phyloP scores from a whole-genome alignment of 2,797 vertebrate species.

The Hyperoplus lanceolatus region DNA sequence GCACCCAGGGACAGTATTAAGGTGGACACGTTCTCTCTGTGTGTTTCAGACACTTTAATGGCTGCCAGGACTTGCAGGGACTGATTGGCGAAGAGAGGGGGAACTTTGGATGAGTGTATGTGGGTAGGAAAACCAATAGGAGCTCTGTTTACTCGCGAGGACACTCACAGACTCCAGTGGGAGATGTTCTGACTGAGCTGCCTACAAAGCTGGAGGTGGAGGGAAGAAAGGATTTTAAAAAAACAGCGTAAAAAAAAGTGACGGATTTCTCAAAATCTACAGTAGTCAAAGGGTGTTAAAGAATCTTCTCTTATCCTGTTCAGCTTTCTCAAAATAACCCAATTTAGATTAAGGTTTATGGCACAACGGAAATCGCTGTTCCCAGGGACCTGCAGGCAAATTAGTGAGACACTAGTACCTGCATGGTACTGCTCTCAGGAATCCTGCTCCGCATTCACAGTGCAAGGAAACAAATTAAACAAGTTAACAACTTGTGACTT shows the following conservation, averaged over 20 bases:
- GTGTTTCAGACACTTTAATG: constrained; percentile 63
- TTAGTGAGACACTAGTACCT: constrained; percentile 67
- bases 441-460: constrained; percentile 39
- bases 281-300: constrained; percentile 48
- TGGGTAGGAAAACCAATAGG: constrained; percentile 63
- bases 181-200: constrained; percentile 70
- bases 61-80: constrained; percentile 69
- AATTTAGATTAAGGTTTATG: constrained; percentile 52
- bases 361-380: constrained; percentile 44
- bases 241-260: constrained; percentile 17
- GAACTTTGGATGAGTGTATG: constrained; percentile 71
- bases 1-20: constrained; percentile 66
- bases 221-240: constrained; percentile 7
- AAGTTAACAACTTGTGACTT: constrained; percentile 48
- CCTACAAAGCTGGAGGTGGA: constrained; percentile 67
- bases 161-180: constrained; percentile 74
- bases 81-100: constrained; percentile 58
- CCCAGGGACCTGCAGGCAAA: constrained; percentile 55
- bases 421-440: constrained; percentile 43
- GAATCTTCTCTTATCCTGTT: constrained; percentile 45
- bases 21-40: constrained; percentile 66
- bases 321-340: constrained; percentile 59
- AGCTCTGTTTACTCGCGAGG: constrained; percentile 69
- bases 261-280: constrained; percentile 51
- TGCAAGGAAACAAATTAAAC: constrained; percentile 45